phyloP scores from a whole-genome alignment of 1,140 invertebrate genomes.

The Bombus confusus region DNA sequence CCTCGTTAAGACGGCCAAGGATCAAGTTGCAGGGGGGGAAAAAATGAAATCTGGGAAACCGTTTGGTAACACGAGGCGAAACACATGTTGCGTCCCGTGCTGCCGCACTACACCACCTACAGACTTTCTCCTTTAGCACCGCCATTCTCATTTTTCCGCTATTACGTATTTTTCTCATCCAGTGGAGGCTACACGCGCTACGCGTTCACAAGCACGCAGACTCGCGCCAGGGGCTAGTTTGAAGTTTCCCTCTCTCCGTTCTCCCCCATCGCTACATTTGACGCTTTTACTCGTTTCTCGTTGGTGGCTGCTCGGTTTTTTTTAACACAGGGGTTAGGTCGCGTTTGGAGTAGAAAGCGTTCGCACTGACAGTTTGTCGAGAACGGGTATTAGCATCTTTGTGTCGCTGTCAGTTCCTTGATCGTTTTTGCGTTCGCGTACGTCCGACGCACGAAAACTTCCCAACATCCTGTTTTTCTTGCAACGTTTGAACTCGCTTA shows the following conservation, averaged over 20 bases:
- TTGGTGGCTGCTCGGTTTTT: conserved; percentile 25
- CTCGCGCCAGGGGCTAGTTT: not conserved
- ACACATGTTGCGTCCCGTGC: conserved; percentile 53
- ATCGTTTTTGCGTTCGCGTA: not conserved
- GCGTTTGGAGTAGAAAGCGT: conserved; percentile 18
- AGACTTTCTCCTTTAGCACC: not conserved
- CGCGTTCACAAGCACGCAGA: conserved; percentile 41
- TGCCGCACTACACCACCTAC: conserved; percentile 21
- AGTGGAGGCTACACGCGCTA: not conserved
- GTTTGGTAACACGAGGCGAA: conserved; percentile 69
- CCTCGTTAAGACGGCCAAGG: conserved; percentile 49
- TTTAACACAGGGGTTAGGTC: conserved; percentile 15
- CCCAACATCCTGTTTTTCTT: conserved; percentile 20
- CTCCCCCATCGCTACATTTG: not conserved
- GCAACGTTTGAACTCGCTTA: conserved; percentile 7
- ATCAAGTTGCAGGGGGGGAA: conserved; percentile 62
- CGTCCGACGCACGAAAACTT: not conserved
- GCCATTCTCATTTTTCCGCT: conserved; percentile 67
- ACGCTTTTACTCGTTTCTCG: conserved; percentile 5
- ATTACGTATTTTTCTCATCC: conserved; percentile 69
- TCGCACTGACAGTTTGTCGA: conserved; percentile 7
- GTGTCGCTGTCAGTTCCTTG: conserved; percentile 31
- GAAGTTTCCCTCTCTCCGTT: not conserved
- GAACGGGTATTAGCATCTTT: conserved; percentile 47
- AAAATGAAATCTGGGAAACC: conserved; percentile 67